These are phyloP conservation scores for Gonioctena quinquepunctata DNA, from an alignment of 1,140 invertebrate species.

Conservation along the genomic window DNA sequence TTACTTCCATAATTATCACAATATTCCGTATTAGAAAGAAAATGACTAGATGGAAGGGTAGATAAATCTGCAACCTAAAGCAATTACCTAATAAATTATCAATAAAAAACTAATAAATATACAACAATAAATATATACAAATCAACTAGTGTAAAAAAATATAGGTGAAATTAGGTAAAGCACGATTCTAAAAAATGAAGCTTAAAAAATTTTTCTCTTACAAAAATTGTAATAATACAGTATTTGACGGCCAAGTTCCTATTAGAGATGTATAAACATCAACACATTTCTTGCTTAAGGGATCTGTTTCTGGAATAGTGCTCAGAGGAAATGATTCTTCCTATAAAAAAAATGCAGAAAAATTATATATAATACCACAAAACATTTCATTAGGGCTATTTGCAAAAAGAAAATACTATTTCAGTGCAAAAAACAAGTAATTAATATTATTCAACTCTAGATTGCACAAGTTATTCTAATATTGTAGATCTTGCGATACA, in stretches of 20 bases:
- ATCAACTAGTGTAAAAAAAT: conserved; percentile 7
- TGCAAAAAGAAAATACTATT: too few relatives aligned
- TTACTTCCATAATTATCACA: conserved; percentile 15
- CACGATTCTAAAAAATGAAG: neutral
- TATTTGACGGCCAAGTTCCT: conserved; percentile 39
- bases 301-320: conserved; percentile 52
- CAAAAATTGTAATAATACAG: conserved; percentile 44
- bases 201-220: conserved; percentile 17
- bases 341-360: conserved; percentile 36
- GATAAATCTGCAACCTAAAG: neutral
- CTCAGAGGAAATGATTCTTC: conserved; percentile 52
- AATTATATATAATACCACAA: too few relatives aligned
- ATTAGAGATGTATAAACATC: conserved; percentile 47
- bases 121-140: conserved; percentile 16
- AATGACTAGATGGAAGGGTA: conserved; percentile 10
- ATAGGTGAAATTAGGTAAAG: neutral
- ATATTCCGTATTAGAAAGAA: conserved; percentile 13
- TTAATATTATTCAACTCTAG: too few relatives aligned
- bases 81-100: neutral
- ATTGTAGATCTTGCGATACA: too few relatives aligned
- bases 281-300: conserved; percentile 50
- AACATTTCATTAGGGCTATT: neutral
- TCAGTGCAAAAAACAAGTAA: neutral
- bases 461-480: too few relatives aligned
- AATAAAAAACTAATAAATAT: neutral